These are phyloP conservation scores for Elaphurus davidianus DNA, from an alignment of 2,113 vertebrate species.

Conservation along the genomic window DNA sequence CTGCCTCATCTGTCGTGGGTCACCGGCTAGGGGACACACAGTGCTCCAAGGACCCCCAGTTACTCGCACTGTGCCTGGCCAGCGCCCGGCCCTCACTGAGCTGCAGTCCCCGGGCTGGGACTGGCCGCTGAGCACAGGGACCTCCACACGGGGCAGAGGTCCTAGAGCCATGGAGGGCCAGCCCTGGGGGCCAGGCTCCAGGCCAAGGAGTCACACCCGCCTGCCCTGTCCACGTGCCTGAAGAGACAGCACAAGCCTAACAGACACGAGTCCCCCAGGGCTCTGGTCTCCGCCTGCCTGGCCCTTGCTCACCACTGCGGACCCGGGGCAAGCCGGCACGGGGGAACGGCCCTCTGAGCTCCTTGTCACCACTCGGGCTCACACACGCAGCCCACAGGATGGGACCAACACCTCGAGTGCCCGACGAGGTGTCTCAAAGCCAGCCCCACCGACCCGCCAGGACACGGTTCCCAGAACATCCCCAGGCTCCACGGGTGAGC, in stretches of 20 bases:
- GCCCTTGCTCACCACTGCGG: neutral
- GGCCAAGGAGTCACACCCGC: neutral
- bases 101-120: neutral
- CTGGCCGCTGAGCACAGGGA: rapidly evolving
- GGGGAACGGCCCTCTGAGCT: neutral
- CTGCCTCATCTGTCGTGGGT: neutral
- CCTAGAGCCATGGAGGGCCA: neutral
- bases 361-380: neutral
- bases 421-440: neutral
- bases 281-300: neutral
- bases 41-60: neutral
- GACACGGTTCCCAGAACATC: neutral
- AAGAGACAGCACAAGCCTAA: too few species aligned
- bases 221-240: too few species aligned
- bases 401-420: neutral
- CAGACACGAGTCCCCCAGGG: neutral
- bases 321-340: neutral
- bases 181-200: neutral
- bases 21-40: rapidly evolving
- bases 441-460: neutral
- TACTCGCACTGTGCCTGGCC: rapidly evolving
- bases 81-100: rapidly evolving
- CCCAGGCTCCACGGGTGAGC: rapidly evolving
- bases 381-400: neutral
- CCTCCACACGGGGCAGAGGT: neutral